Evolutionary conservation across 1,140 invertebrate species (phyloP).

Genomic region (Chymomyza costata): DNA sequence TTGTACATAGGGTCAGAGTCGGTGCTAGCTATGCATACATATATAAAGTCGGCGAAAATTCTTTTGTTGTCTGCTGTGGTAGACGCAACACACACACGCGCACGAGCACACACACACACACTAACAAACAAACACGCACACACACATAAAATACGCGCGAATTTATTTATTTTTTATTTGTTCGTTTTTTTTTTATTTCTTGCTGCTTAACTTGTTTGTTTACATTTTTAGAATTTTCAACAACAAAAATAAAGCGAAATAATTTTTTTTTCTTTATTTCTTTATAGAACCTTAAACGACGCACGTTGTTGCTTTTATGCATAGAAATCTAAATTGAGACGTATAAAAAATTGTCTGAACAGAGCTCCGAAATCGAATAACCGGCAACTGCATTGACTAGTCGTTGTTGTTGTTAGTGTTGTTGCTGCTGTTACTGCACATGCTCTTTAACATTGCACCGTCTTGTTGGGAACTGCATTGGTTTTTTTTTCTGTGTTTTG

Average conservation of each 20-base stretch:
- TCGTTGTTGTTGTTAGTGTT: neutral
- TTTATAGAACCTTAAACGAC: no score
- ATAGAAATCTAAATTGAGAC: neutral
- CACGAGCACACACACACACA: slow-evolving; percentile 10
- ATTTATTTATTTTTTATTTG: slow-evolving; percentile 29
- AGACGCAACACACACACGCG: slow-evolving; percentile 18
- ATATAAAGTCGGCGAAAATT: slow-evolving; percentile 19
- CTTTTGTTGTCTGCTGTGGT: slow-evolving; percentile 62
- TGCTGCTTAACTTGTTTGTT: slow-evolving; percentile 9
- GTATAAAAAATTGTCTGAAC: slow-evolving; percentile 13
- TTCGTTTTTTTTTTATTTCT: slow-evolving; percentile 13
- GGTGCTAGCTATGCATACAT: no score
- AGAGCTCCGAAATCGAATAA: no score
- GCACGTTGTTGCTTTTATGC: no score
- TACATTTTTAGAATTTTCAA: slow-evolving; percentile 39
- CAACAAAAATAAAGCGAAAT: slow-evolving; percentile 14
- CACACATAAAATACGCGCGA: slow-evolving; percentile 21
- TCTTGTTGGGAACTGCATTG: no score
- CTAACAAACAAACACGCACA: slow-evolving; percentile 15
- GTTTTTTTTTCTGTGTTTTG: slow-evolving; percentile 1
- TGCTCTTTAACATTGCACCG: no score
- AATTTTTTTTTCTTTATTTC: slow-evolving; percentile 3
- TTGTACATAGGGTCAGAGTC: no score
- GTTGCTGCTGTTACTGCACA: slow-evolving; percentile 3
- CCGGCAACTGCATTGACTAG: no score